A percentile compares a stretch with the other conserved stretches of the same genome.
phyloP scores from a whole-genome alignment of 2,888 invertebrate genomes.

The Formica aserva region DNA sequence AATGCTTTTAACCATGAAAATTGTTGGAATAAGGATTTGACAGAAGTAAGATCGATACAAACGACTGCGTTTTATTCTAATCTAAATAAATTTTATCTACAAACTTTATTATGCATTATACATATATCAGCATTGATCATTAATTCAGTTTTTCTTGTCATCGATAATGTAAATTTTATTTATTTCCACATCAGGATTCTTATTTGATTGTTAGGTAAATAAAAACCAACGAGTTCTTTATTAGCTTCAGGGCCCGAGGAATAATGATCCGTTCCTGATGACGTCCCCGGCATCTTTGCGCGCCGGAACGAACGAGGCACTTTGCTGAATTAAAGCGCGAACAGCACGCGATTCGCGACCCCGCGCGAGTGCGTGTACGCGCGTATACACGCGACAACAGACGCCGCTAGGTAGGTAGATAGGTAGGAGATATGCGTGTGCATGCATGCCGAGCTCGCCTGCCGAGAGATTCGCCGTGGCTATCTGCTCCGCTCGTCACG shows the following conservation, averaged over 20 bases:
- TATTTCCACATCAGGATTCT: neutral
- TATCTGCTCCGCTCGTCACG: slow-evolving; percentile 54
- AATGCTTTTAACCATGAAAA: neutral
- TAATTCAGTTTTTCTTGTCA: neutral
- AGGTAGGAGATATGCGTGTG: slow-evolving; percentile 37
- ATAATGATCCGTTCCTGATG: slow-evolving; percentile 24
- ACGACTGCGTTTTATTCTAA: neutral
- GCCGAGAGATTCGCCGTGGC: slow-evolving; percentile 54
- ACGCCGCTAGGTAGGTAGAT: slow-evolving; percentile 25
- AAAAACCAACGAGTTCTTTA: neutral
- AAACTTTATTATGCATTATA: neutral
- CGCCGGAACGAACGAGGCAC: slow-evolving; percentile 77
- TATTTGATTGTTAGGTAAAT: neutral
- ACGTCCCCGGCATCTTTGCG: slow-evolving; percentile 57
- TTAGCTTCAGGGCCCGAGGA: neutral
- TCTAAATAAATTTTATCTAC: neutral
- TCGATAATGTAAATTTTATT: neutral
- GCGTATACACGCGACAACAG: slow-evolving; percentile 52
- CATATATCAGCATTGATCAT: neutral
- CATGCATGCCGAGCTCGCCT: slow-evolving; percentile 43
- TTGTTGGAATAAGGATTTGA: neutral
- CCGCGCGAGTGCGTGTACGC: slow-evolving; percentile 58
- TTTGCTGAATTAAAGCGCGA: slow-evolving; percentile 81
- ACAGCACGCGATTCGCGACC: slow-evolving; percentile 75
- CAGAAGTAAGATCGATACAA: neutral